phyloP scores from a whole-genome alignment of 1,140 invertebrate species.

The Ostrea edulis region DNA sequence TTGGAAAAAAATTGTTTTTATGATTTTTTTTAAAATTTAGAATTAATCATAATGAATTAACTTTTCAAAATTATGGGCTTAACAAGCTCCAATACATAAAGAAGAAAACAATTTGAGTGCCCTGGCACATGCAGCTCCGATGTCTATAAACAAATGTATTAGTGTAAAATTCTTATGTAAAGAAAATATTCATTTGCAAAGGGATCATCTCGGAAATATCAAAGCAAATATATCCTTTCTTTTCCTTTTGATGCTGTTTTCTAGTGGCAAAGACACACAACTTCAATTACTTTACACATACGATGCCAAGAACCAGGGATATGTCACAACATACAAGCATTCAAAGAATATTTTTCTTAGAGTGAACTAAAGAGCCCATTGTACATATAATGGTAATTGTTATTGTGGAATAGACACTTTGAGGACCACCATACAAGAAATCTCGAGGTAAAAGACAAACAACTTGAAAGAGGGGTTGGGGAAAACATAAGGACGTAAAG shows the following conservation, averaged over 20 bases:
- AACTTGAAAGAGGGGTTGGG: not conserved
- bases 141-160: not conserved
- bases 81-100: not conserved
- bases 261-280: conserved; percentile 21
- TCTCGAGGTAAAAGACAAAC: conserved; percentile 12
- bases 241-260: conserved; percentile 9
- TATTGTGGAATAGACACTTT: not conserved
- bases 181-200: not conserved
- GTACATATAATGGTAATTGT: not conserved
- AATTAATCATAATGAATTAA: not conserved
- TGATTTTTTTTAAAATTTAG: not conserved
- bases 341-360: not conserved
- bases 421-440: conserved; percentile 2
- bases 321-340: not conserved
- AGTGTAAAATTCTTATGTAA: not conserved
- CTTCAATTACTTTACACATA: not conserved
- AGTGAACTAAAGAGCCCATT: conserved; percentile 17
- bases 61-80: too few species aligned
- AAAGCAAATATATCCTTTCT: not conserved
- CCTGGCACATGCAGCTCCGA: not conserved
- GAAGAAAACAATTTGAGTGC: not conserved
- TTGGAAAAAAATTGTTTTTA: not conserved
- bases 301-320: not conserved
- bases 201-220: conserved; percentile 9
- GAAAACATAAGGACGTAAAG: not conserved